Evolutionary conservation across 2,888 invertebrate species (phyloP).

Genomic region (Autographa gamma): DNA sequence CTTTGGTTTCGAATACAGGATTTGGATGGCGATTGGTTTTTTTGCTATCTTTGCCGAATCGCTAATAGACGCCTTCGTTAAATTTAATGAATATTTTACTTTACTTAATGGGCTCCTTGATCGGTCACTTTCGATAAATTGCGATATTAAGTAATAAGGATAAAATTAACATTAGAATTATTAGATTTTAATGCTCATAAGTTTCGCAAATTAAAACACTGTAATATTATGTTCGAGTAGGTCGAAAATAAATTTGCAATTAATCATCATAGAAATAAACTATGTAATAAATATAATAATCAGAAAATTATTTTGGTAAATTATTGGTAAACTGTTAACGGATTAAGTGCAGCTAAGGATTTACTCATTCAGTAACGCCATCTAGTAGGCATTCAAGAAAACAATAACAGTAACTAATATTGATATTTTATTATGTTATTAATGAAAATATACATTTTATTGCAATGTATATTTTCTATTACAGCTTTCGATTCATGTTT

Average conservation of each 20-base stretch:
- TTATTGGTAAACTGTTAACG: background rate
- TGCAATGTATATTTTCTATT: too few relatives aligned
- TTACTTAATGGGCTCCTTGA: constrained; percentile 1
- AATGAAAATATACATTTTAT: background rate
- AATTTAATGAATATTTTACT: constrained; percentile 22
- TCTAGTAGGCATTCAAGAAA: constrained; percentile 44
- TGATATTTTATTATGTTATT: background rate
- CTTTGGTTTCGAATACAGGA: constrained; percentile 50
- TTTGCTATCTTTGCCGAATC: constrained; percentile 15
- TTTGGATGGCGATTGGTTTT: constrained; percentile 12
- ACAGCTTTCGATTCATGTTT: too few relatives aligned
- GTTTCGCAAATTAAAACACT: background rate
- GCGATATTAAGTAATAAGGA: constrained; percentile 6
- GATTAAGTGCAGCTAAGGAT: background rate
- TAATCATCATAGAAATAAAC: constrained; percentile 14
- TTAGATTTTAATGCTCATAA: constrained; percentile 6
- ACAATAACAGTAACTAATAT: background rate
- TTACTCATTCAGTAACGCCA: constrained; percentile 50
- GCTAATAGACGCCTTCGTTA: constrained; percentile 21
- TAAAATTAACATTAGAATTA: background rate
- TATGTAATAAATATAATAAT: background rate
- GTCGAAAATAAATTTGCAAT: constrained; percentile 1
- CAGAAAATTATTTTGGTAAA: background rate
- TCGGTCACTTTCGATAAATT: constrained; percentile 15
- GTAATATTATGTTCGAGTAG: background rate